Evolutionary conservation across 2,888 invertebrate genomes (phyloP).

Genomic region (Opisthograptis luteolata): DNA sequence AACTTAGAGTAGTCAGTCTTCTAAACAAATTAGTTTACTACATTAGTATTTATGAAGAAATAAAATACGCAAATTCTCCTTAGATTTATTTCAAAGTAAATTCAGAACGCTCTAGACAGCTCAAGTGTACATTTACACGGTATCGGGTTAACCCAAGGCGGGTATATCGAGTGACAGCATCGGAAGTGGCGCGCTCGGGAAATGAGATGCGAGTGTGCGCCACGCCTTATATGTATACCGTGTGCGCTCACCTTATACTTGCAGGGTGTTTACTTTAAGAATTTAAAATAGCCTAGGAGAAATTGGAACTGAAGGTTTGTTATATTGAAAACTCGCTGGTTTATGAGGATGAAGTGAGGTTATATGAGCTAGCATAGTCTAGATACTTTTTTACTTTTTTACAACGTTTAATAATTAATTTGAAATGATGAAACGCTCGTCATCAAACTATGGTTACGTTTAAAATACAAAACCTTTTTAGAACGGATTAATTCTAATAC

Average conservation of each 20-base stretch:
- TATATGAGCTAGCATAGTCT: no score
- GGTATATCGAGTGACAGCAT: constrained; percentile 55
- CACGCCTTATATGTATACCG: constrained; percentile 44
- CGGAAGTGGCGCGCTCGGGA: constrained; percentile 59
- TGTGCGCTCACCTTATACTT: constrained; percentile 37
- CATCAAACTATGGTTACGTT: no score
- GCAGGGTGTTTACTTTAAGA: not conserved
- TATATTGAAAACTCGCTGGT: no score
- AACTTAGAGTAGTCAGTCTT: no score
- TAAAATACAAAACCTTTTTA: no score
- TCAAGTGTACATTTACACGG: constrained; percentile 33
- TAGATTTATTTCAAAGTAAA: constrained; percentile 7
- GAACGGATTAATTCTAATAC: no score
- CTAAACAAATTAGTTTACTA: no score
- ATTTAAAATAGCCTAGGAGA: not conserved
- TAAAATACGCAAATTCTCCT: not conserved
- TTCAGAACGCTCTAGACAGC: constrained; percentile 3
- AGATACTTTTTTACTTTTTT: no score
- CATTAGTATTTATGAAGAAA: no score
- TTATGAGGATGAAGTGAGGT: no score
- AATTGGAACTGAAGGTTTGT: not conserved
- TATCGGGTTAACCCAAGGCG: constrained; percentile 44
- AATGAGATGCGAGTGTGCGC: constrained; percentile 56
- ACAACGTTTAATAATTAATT: no score
- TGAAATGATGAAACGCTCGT: no score